Evolutionary conservation across 2,888 invertebrate species (phyloP).

Genomic region (Synanthedon andrenaeformis): DNA sequence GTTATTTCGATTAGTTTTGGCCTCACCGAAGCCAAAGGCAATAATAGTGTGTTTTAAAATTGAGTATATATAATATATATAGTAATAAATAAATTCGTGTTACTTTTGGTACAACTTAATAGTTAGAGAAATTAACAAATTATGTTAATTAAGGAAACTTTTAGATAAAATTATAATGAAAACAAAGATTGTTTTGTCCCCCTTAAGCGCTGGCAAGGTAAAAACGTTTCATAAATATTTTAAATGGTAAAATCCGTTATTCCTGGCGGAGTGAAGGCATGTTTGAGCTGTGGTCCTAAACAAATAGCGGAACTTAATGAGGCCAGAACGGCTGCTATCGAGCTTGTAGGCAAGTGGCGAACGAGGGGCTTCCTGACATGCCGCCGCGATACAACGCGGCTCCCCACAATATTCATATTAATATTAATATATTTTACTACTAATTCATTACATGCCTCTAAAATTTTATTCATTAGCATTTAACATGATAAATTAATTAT

Average conservation of each 20-base stretch:
- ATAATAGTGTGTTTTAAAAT: constrained; percentile 42
- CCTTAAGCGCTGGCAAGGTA: constrained; percentile 28
- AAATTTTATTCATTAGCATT: too few species aligned
- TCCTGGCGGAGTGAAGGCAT: constrained; percentile 46
- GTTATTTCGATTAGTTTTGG: constrained; percentile 1
- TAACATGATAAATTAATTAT: too few species aligned
- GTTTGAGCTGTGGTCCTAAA: constrained; percentile 60
- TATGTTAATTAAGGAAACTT: background rate
- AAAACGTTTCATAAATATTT: constrained; percentile 57
- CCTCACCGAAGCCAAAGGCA: background rate
- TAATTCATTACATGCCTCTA: too few species aligned
- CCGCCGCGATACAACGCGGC: too few species aligned
- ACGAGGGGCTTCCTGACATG: too few species aligned
- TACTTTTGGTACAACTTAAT: too few species aligned
- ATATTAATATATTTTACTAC: too few species aligned
- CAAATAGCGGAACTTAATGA: constrained; percentile 63
- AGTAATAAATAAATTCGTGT: too few species aligned
- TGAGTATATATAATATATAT: constrained; percentile 23
- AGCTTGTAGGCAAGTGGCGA: constrained; percentile 2
- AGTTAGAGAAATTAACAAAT: too few species aligned
- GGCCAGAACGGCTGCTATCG: constrained; percentile 28
- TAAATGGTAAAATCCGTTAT: constrained; percentile 61
- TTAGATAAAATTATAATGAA: background rate
- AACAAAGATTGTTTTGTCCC: background rate
- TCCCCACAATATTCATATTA: too few species aligned